Conservation (phyloP, 2,797 vertebrate species). For the Hozukius guyotensis region DNA sequence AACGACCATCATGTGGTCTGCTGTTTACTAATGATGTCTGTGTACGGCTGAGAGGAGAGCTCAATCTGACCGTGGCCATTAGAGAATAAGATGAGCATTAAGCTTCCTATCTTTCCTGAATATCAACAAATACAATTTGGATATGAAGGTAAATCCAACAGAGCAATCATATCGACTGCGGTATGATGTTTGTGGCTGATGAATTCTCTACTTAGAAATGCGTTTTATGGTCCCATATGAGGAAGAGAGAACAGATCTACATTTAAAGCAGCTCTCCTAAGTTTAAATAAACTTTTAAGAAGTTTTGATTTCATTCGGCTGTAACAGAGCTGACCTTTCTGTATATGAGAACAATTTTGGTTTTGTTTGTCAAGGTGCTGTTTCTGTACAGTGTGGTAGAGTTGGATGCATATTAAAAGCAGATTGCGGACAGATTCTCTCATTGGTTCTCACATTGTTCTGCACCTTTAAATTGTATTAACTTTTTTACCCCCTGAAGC, state of each 20-base stretch:
- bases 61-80: slow-evolving; percentile 30
- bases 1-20: slow-evolving; percentile 28
- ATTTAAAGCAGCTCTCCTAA: neutral
- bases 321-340: slow-evolving; percentile 33
- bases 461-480: slow-evolving; percentile 79
- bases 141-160: slow-evolving; percentile 20
- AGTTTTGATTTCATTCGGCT: slow-evolving; percentile 2
- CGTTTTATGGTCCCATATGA: neutral
- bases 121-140: slow-evolving; percentile 26
- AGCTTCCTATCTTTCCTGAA: slow-evolving; percentile 29
- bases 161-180: neutral
- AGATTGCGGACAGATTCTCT: slow-evolving; percentile 51
- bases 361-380: slow-evolving; percentile 22
- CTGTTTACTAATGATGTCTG: slow-evolving; percentile 46
- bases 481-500: slow-evolving; percentile 49
- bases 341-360: slow-evolving; percentile 24
- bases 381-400: slow-evolving; percentile 2
- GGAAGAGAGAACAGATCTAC: neutral
- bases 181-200: slow-evolving; percentile 12
- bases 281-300: slow-evolving; percentile 15
- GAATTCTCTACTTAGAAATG: slow-evolving; percentile 28
- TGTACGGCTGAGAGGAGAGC: slow-evolving; percentile 35
- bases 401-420: slow-evolving; percentile 65
- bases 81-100: slow-evolving; percentile 49
- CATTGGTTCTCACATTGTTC: slow-evolving; percentile 66